Evolutionary conservation across 2,888 invertebrate genomes (phyloP), one percentile per base, ranked within the genome.

Genomic region (Notodonta ziczac): DNA sequence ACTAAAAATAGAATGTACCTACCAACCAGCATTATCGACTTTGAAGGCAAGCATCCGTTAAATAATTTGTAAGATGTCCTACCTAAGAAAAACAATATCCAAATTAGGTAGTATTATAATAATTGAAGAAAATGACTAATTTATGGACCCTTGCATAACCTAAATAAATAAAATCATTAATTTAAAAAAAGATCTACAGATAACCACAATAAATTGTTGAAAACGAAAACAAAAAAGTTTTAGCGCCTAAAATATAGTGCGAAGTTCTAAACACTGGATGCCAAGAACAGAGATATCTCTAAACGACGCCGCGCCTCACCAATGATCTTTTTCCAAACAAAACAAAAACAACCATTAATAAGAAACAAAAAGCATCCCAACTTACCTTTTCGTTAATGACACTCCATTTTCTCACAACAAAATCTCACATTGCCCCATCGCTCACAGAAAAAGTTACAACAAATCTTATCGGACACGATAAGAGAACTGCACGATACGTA

Each of bases 311-410:
- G 56, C 44, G 58, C 56, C 44, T 52, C 39, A 54, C 48, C 56
- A 61, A 63, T 32, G 56, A 65, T 65, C 60, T 69, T 66, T 69
- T 64, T 54, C 56, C 3, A 52, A 65, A 70, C 66, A 62, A 77
- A 82, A 78, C 76, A 84, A 82, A 83, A 86, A 84, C 75, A 76
- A 66, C 60, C 78, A 79, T 80, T 75, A 78, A 77, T 75, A 78
- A 71, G 63, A 78, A 78, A 78, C 79, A 78, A 79, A 78, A 80
- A 78, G 63, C 62, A 56, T 65, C 72, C 63, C 73, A 82, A 83
- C 89, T 89, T 75, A 91, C 91, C 88, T 88, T 81, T 76, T 74
- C 79, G 78, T 75, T 88, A 91, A 87, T 87, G 84, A 80, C 84
- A 89, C 84, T 88, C 89, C 91, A 91, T 92, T 84, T 82, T 82